phyloP scores from a whole-genome alignment of 2,113 vertebrate genomes.

The Chroicocephalus ridibundus region DNA sequence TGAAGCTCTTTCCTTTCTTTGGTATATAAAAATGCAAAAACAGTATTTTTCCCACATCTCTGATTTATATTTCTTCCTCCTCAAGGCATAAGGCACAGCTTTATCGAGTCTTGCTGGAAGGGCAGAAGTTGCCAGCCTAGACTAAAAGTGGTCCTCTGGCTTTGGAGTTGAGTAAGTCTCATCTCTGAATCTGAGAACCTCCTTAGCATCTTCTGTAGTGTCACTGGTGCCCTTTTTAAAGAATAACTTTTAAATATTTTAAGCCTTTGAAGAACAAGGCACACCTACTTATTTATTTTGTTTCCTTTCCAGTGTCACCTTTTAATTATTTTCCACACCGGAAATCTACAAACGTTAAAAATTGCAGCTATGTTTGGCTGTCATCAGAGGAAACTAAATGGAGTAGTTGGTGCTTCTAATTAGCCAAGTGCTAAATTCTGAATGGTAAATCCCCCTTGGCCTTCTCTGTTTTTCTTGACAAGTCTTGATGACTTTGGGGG shows the following conservation, averaged over 20 bases:
- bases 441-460: constrained; percentile 11
- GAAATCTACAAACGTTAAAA: neutral
- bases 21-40: neutral
- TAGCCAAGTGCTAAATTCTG: neutral
- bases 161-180: neutral
- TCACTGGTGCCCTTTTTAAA: neutral
- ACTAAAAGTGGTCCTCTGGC: neutral
- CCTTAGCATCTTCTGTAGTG: neutral
- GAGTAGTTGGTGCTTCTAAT: constrained; percentile 50
- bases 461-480: neutral
- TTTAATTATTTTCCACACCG: neutral
- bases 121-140: neutral
- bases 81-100: neutral
- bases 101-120: neutral
- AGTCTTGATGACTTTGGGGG: neutral
- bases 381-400: constrained; percentile 6
- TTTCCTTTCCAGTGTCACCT: constrained; percentile 35
- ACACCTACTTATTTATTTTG: neutral
- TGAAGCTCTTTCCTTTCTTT: neutral
- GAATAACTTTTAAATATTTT: neutral
- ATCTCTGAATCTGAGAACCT: neutral
- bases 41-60: neutral
- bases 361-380: constrained; percentile 22
- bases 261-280: neutral
- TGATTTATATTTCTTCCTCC: neutral